Base-by-base conservation (phyloP, 2,888 invertebrate genomes). In the Drosophila algonquin region DNA sequence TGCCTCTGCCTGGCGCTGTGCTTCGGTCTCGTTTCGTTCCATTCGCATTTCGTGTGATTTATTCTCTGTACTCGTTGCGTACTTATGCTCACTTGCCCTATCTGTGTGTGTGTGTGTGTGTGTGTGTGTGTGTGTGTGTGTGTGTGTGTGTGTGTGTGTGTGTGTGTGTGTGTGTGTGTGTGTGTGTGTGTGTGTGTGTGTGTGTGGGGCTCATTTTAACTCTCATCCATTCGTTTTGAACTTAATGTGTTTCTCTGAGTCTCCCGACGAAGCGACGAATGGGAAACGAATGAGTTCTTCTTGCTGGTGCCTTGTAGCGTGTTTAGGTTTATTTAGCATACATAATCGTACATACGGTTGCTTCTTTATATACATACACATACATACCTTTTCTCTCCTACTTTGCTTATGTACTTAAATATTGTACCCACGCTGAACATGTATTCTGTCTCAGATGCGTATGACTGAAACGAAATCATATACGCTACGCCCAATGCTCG, bases 211-310 rank as follows among this genome's bases (percentile, higher is more conserved):
- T 85, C 85, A 89, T 84, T 88, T 87, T 85, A 88, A 88, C 89
- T 86, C 89, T 86, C 87, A 86, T 84, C 86, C 88, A 84, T 82
- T 84, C 83, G 83, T 80, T 86, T 84, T 82, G 76, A 85, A 88
- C 80, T 81, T 81, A 85, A 83, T 83, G 82, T 87, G 86, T 73
- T 79, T 77, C 80, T 74, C 79, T 73, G 73, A 73, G 45, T 45
- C 59, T 60, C 56, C 60, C 71, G 70, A 80, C 73, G 73, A 80
- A 82, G 79, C 88, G 86, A 88, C 83, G 83, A 84, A 84, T 84
- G 88, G 78, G 88, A 88, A 84, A 82, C 83, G 83, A 88, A 88
- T 84, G 86, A 88, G 86, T 88, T 86, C 83, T 79, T 75, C 80
- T 79, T 86, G 77, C 75, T 73, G 77, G 70, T 79, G 77, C 86